These are phyloP conservation scores for Pachypanchax playfairii DNA, from an alignment of 2,113 vertebrate species.

Conservation along the genomic window DNA sequence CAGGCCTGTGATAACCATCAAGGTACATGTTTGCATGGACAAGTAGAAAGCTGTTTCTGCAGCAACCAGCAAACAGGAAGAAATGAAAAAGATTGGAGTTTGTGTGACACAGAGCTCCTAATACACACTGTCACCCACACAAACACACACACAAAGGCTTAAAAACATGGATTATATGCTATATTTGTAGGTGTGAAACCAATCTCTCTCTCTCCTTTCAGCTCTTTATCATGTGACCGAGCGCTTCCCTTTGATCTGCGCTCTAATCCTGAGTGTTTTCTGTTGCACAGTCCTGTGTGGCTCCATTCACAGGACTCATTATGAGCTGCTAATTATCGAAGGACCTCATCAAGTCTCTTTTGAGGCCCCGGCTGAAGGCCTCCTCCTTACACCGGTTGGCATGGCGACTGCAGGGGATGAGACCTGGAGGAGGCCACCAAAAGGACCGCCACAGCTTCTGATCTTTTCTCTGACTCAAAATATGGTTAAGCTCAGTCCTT, in stretches of 20 bases:
- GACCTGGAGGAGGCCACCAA: constrained; percentile 56
- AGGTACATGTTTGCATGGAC: constrained; percentile 9
- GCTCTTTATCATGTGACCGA: constrained; percentile 38
- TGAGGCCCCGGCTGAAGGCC: constrained; percentile 36
- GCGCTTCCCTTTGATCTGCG: constrained; percentile 58
- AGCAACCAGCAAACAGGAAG: constrained; percentile 44
- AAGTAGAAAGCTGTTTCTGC: constrained; percentile 42
- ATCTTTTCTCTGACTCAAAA: constrained; percentile 12
- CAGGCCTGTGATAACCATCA: too few species aligned
- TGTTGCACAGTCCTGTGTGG: constrained; percentile 41
- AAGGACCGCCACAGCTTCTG: constrained; percentile 22
- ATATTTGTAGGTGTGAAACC: constrained; percentile 66
- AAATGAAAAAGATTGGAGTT: constrained; percentile 34
- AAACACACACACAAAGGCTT: constrained; percentile 24
- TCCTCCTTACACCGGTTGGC: constrained; percentile 71
- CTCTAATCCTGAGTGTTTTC: constrained; percentile 51
- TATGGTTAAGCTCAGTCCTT: constrained; percentile 71
- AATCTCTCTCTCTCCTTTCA: constrained; percentile 2
- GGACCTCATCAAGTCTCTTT: constrained; percentile 69
- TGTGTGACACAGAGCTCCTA: constrained; percentile 42
- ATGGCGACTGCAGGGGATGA: constrained; percentile 69
- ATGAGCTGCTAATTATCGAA: constrained; percentile 74
- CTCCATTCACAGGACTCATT: constrained; percentile 66
- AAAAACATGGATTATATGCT: constrained; percentile 63
- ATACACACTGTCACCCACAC: constrained; percentile 22